phyloP scores from a whole-genome alignment of 1,140 invertebrate genomes.

The Gryon sp. region DNA sequence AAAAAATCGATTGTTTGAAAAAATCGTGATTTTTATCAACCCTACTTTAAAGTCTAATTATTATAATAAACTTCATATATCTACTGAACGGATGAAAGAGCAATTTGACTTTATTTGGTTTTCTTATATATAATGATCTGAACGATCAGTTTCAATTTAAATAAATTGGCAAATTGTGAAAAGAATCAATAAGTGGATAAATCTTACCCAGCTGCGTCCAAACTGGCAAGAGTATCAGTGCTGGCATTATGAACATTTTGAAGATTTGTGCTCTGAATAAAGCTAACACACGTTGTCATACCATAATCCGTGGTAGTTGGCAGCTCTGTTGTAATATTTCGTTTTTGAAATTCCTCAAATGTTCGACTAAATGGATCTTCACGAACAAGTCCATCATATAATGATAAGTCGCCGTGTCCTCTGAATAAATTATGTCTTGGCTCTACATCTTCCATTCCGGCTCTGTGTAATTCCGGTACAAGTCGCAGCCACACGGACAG shows the following conservation, averaged over 20 bases:
- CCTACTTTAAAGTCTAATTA: too few species aligned
- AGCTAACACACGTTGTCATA: conserved; percentile 80
- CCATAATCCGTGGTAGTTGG: conserved; percentile 79
- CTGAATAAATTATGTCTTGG: conserved; percentile 90
- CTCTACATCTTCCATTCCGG: conserved; percentile 92
- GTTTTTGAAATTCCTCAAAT: conserved; percentile 75
- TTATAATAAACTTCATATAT: too few species aligned
- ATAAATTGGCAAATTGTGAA: too few species aligned
- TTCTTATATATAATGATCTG: too few species aligned
- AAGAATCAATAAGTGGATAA: not conserved
- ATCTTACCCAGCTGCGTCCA: conserved; percentile 86
- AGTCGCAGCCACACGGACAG: conserved; percentile 95
- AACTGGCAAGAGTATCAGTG: conserved; percentile 86
- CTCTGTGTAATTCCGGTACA: conserved; percentile 94
- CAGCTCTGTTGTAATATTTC: conserved; percentile 80
- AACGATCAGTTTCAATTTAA: too few species aligned
- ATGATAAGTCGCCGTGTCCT: conserved; percentile 88
- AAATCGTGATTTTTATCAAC: too few species aligned
- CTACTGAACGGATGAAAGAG: too few species aligned
- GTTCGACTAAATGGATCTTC: conserved; percentile 86
- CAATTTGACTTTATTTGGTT: too few species aligned
- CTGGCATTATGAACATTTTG: conserved; percentile 82
- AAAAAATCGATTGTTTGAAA: too few species aligned
- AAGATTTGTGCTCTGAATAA: conserved; percentile 79
- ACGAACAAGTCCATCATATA: conserved; percentile 90